These are phyloP conservation scores for Labeo rohita DNA, from an alignment of 2,113 vertebrate species.

Conservation along the genomic window DNA sequence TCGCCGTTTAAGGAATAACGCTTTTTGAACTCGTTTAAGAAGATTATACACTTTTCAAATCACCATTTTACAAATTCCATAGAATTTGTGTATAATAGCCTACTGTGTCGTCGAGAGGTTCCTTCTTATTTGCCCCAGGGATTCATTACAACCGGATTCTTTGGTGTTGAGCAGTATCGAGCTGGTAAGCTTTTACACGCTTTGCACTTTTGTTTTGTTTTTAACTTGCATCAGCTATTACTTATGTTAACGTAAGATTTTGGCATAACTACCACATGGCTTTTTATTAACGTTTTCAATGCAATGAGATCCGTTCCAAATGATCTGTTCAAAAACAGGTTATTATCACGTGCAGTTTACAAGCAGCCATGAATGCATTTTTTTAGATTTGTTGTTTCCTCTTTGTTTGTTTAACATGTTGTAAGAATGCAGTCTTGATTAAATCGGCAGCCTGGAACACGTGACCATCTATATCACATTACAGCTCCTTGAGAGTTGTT, in stretches of 20 bases:
- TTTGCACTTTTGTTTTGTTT: not conserved
- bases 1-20: not conserved
- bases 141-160: not conserved
- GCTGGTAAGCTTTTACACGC: conserved; percentile 13
- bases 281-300: not conserved
- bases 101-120: not conserved
- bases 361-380: not conserved
- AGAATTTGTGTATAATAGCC: not conserved
- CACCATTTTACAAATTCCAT: not conserved
- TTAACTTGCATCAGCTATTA: not conserved
- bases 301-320: not conserved
- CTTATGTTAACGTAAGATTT: not conserved
- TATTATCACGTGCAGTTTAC: not conserved
- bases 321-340: not conserved
- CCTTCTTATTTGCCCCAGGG: not conserved
- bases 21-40: not conserved
- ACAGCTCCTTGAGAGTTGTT: conserved; percentile 23
- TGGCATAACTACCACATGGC: not conserved
- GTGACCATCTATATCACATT: conserved; percentile 36
- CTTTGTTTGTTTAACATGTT: not conserved
- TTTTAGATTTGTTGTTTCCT: not conserved
- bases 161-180: conserved; percentile 8
- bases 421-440: conserved; percentile 13
- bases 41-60: not conserved
- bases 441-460: conserved; percentile 17